Evolutionary conservation across 2,888 invertebrate species (phyloP), one percentile per base, ranked within the genome.

Genomic region (Coenonympha arcania): DNA sequence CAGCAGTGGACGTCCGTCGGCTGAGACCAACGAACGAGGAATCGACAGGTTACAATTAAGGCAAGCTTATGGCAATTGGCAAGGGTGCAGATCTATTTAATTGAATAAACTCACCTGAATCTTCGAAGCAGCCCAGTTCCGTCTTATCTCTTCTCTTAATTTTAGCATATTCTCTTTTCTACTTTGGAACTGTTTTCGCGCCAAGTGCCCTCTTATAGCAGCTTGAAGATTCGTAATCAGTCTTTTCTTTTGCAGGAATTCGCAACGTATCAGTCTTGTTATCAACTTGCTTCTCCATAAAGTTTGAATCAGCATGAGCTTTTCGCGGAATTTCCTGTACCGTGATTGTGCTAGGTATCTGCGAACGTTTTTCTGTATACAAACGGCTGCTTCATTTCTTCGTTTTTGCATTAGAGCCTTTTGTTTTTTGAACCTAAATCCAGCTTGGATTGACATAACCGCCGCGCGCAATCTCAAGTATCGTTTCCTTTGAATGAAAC

Each of bases 121-220:
- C 63, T 87, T 87, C 2, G 81, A 81, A 8, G 90, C 91, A 3
- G 92, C 91, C 55, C 78, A 79, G 56, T 78, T 71, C 22, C 66
- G 74, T 44, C 68, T 73, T 47, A 76, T 65, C 39, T 85, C 69
- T 60, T 83, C 84, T 58, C 71, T 76, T 50, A 74, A 74, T 66
- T 80, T 84, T 1, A 79, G 67, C 11, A 84, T 59, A 16, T 65
- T 56, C 53, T 87, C 87, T 68, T 75, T 86, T 53, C 80, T 77
- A n/a, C 60, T 60, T 61, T 84, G 66, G 52, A 87, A 71, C 43
- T 83, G 64, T 67, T 81, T 73, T 37, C 89, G 75, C 26, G 87
- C 79, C 59, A 88, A 62, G 63, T 82, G 77, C 41, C 89, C 87
- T 61, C 89, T 80, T 34, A 83, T 70, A 22, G 67, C 54, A 6